phyloP scores from a whole-genome alignment of 2,113 vertebrate species.

The Acanthochromis polyacanthus region DNA sequence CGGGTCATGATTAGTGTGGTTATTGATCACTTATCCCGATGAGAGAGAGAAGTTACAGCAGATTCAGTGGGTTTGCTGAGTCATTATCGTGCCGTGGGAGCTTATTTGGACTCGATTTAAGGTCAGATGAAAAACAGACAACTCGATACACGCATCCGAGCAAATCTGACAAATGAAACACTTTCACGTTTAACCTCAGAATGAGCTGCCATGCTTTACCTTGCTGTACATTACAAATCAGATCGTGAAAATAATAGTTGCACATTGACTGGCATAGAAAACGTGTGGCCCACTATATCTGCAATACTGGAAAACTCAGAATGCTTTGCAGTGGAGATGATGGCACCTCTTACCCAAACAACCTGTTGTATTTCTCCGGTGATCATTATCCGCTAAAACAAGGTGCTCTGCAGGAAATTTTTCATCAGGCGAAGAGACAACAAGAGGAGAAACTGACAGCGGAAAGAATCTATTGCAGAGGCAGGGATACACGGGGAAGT shows the following conservation, averaged over 20 bases:
- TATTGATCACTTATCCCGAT: conserved; percentile 19
- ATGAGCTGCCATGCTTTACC: neutral
- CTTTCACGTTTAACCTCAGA: conserved; percentile 9
- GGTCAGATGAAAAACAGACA: conserved; percentile 5
- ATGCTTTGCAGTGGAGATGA: conserved; percentile 13
- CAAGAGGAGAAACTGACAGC: conserved; percentile 50
- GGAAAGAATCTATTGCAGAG: conserved; percentile 56
- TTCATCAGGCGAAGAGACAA: conserved; percentile 37
- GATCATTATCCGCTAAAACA: conserved; percentile 50
- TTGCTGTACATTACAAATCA: conserved; percentile 11
- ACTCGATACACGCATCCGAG: neutral
- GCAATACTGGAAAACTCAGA: conserved; percentile 17
- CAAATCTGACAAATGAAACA: neutral
- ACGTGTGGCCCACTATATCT: neutral
- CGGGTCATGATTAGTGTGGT: neutral
- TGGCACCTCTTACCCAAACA: conserved; percentile 37
- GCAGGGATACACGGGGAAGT: conserved; percentile 44
- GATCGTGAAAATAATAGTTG: conserved; percentile 5
- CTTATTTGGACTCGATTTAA: conserved; percentile 12
- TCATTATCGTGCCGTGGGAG: neutral
- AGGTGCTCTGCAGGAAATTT: conserved; percentile 25
- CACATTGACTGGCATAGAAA: conserved; percentile 11
- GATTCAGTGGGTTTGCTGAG: conserved; percentile 1
- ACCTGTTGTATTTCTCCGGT: conserved; percentile 19
- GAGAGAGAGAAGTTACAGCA: conserved; percentile 13